Base-by-base conservation (phyloP, 2,113 vertebrate genomes). In the Microcebus griseorufus region DNA sequence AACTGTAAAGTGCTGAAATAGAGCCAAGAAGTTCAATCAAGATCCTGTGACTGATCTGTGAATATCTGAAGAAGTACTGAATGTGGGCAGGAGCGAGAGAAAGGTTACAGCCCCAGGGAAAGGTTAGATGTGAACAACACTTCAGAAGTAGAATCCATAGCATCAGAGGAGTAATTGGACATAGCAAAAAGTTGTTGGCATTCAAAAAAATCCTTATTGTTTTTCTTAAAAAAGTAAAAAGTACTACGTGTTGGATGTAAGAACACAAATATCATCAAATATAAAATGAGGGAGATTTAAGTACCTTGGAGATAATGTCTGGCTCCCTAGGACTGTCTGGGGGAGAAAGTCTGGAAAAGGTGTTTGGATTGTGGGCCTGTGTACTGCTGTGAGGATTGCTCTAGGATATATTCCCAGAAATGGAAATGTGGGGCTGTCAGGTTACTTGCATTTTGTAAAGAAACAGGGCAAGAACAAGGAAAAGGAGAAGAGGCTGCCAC, bases 181-280 rank as follows among this genome's bases (percentile, higher is more conserved):
- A 20, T 25, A 86, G 51, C 2, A 11, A 93, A 89, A 65, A n/a
- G 12, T 16, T 93, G 42, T 67, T 95, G 62, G 9, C 60, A 65
- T 96, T 90, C 78, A 51, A 86, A 96, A 96, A 93, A 96, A 78
- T 45, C 27, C 79, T 93, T 27, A 37, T 2, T 73, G 32, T 48
- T 88, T 88, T 67, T 65, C 5, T 88, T 51, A 72, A 79, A 51
- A 64, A 90, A 58, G 29, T 17, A 79, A 51, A 64, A 90, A 58
- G 29, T 17, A 73, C 53, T 73, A 78, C 2, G 12, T 22, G 25
- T 20, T 93, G 48, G 14, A n/a, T 18, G 2, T 79, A 37, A 87
- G 92, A 87, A 37, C n/a, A 48, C 5, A 88, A 60, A 64, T 76
- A 16, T 18, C 8, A 32, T 90, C 32, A 91, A 65, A 65, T 88